Evolutionary conservation across 2,113 vertebrate species (phyloP).

Genomic region (Pholis gunnellus): DNA sequence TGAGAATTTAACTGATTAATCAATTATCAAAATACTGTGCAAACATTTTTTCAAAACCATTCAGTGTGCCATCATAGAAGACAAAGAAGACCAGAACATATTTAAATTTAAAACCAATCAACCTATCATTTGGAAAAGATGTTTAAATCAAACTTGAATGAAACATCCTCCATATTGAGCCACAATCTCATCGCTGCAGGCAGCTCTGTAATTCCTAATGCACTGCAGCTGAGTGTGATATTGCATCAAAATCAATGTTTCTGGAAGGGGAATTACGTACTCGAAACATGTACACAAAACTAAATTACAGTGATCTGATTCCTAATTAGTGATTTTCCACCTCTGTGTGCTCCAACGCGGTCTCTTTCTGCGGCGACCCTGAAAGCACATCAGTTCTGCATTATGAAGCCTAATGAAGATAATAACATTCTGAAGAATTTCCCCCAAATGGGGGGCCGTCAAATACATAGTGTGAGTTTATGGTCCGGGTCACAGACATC

Average conservation of each 20-base stretch:
- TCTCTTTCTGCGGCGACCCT: slow-evolving; percentile 1
- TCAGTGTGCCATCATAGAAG: background rate
- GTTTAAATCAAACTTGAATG: background rate
- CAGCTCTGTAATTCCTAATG: background rate
- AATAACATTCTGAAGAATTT: slow-evolving; percentile 31
- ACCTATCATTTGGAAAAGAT: background rate
- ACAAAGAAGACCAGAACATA: background rate
- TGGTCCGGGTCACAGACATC: slow-evolving; percentile 38
- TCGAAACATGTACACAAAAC: background rate
- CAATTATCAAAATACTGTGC: background rate
- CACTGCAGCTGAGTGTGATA: background rate
- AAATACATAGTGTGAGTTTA: slow-evolving; percentile 42
- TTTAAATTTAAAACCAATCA: background rate
- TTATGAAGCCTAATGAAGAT: slow-evolving; percentile 22
- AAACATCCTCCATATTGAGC: background rate
- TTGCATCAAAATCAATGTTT: slow-evolving; percentile 1
- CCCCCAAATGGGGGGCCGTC: slow-evolving; percentile 8
- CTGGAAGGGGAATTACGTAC: slow-evolving; percentile 7
- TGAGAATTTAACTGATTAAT: background rate
- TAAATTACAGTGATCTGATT: slow-evolving; percentile 29
- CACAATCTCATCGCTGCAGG: background rate
- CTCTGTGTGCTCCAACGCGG: background rate
- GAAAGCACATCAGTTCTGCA: slow-evolving; percentile 35
- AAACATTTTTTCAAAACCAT: background rate
- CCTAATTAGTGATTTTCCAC: slow-evolving; percentile 36